Evolutionary conservation across 1,140 invertebrate genomes (phyloP).

Genomic region (Chrysoperla carnea): DNA sequence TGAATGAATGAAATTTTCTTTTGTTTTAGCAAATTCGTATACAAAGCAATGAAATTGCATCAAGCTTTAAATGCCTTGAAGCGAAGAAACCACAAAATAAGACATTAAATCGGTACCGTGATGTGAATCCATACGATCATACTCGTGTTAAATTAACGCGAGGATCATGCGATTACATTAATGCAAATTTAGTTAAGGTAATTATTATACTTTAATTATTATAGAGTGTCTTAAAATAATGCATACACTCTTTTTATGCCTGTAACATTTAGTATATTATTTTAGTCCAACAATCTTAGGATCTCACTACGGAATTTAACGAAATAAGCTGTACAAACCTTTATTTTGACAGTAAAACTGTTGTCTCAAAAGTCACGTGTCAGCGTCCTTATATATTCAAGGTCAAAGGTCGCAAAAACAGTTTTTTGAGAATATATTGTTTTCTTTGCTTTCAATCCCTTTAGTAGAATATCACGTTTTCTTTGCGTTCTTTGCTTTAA

Average conservation of each 20-base stretch:
- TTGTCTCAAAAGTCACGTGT: too few relatives aligned
- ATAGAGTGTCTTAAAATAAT: too few relatives aligned
- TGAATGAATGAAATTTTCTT: conserved; percentile 7
- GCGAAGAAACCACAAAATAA: conserved; percentile 66
- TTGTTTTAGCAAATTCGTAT: conserved; percentile 30
- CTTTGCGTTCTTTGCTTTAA: too few relatives aligned
- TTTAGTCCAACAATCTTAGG: conserved; percentile 3
- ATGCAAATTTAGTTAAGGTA: conserved; percentile 77
- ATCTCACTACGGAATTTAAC: conserved; percentile 1
- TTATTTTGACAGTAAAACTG: too few relatives aligned
- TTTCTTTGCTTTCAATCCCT: too few relatives aligned
- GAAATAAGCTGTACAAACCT: too few relatives aligned
- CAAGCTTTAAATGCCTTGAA: conserved; percentile 49
- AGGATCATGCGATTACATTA: conserved; percentile 75
- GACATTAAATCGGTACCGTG: conserved; percentile 75
- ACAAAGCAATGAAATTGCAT: conserved; percentile 36
- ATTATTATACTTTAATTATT: conserved; percentile 9
- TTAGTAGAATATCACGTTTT: too few relatives aligned
- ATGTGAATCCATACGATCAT: conserved; percentile 92
- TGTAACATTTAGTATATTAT: too few relatives aligned
- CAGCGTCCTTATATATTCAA: too few relatives aligned
- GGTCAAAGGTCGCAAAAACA: too few relatives aligned
- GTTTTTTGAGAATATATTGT: too few relatives aligned
- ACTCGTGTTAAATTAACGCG: conserved; percentile 64
- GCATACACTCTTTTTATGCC: too few relatives aligned